These are phyloP conservation scores for Craseonycteris thonglongyai DNA, from an alignment of 2,113 vertebrate genomes.

Conservation along the genomic window DNA sequence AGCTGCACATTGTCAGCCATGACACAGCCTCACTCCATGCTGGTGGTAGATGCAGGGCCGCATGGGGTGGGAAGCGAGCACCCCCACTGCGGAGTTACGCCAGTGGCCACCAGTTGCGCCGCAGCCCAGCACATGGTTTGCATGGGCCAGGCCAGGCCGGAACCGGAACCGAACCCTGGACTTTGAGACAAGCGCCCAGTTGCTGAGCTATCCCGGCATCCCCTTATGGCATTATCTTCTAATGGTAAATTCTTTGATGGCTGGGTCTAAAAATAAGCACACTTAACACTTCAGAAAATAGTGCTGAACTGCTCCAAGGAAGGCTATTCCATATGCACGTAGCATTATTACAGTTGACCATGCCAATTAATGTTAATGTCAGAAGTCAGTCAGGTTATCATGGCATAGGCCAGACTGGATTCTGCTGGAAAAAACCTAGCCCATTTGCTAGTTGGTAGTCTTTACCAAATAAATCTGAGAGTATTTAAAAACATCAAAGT, in stretches of 20 bases:
- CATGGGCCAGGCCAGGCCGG: no score
- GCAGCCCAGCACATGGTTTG: no score
- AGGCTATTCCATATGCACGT: neutral
- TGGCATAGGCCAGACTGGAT: neutral
- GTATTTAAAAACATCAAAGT: neutral
- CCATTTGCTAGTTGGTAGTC: conserved; percentile 16
- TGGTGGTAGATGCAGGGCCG: no score
- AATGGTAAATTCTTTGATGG: neutral
- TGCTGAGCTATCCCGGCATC: no score
- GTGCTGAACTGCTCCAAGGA: neutral
- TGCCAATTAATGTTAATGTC: neutral
- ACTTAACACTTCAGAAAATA: neutral
- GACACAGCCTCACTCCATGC: no score
- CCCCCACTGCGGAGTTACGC: no score
- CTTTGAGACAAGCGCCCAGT: no score
- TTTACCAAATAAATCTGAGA: conserved; percentile 22
- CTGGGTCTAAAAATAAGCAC: neutral
- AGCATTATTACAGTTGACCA: neutral
- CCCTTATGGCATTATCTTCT: neutral
- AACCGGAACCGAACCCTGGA: no score
- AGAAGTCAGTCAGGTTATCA: neutral
- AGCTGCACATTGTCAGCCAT: no score
- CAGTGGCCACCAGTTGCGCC: no score
- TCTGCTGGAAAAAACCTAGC: neutral
- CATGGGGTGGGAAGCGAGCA: no score